phyloP scores from a whole-genome alignment of 2,797 vertebrate genomes.

The Otus scops region DNA sequence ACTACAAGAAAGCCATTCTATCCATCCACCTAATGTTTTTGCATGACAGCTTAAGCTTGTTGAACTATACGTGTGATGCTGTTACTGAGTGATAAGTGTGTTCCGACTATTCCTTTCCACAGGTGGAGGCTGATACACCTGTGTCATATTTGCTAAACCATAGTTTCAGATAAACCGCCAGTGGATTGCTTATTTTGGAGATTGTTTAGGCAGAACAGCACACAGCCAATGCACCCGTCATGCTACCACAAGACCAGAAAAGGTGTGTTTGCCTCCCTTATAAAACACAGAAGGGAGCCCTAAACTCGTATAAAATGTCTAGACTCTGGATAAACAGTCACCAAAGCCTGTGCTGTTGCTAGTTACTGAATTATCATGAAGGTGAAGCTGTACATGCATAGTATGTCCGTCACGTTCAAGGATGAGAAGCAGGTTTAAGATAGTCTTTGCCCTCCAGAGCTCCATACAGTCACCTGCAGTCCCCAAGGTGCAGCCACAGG shows the following conservation, averaged over 20 bases:
- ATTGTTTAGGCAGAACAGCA: neutral
- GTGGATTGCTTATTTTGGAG: neutral
- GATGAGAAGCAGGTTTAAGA: neutral
- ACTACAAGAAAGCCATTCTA: neutral
- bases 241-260: neutral
- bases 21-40: neutral
- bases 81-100: neutral
- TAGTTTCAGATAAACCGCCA: neutral
- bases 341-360: neutral
- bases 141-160: neutral
- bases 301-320: slow-evolving; percentile 54
- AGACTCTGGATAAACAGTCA: slow-evolving; percentile 61
- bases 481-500: fast-evolving
- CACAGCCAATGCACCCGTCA: neutral
- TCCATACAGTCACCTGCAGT: neutral
- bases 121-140: neutral
- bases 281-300: slow-evolving; percentile 34
- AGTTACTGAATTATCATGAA: neutral
- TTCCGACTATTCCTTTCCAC: neutral
- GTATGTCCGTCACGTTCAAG: neutral
- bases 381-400: neutral
- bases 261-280: neutral
- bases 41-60: neutral
- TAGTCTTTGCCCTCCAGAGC: neutral
- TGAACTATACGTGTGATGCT: neutral